Evolutionary conservation across 2,888 invertebrate genomes (phyloP).

Genomic region (Microchrysa polita): DNA sequence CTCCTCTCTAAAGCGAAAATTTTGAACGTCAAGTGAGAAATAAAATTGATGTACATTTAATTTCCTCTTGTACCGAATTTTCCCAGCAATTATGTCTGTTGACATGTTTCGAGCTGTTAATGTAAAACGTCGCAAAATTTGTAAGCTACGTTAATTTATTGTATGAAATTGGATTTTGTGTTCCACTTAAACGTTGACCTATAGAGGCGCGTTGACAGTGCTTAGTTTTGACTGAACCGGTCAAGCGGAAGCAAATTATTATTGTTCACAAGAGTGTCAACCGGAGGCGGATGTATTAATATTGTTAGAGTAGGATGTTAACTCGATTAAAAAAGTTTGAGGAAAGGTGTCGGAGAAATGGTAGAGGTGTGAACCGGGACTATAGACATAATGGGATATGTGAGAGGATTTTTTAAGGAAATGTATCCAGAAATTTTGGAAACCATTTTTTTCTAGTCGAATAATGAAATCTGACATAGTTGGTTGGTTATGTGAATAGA

Average conservation of each 20-base stretch:
- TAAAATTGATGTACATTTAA: conserved; percentile 24
- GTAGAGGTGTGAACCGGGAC: no score
- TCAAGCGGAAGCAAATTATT: neutral
- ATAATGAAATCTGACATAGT: no score
- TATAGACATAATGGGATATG: no score
- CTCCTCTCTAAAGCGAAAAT: no score
- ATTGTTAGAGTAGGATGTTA: neutral
- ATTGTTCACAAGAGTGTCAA: no score
- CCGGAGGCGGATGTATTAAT: neutral
- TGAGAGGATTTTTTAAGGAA: no score
- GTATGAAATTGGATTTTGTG: neutral
- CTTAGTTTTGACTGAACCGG: neutral
- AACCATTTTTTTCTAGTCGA: no score
- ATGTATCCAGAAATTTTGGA: no score
- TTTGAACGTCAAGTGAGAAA: neutral
- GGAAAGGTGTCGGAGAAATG: no score
- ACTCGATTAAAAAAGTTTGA: neutral
- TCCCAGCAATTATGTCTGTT: neutral
- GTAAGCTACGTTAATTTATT: conserved; percentile 30
- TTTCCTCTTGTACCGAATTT: conserved; percentile 19
- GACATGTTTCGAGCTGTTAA: conserved; percentile 8
- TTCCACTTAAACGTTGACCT: conserved; percentile 23
- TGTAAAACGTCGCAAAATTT: conserved; percentile 20
- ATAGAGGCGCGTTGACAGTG: neutral
- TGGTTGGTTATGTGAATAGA: no score